Conservation (phyloP, 2,113 vertebrate species). For the Phainopepla nitens region DNA sequence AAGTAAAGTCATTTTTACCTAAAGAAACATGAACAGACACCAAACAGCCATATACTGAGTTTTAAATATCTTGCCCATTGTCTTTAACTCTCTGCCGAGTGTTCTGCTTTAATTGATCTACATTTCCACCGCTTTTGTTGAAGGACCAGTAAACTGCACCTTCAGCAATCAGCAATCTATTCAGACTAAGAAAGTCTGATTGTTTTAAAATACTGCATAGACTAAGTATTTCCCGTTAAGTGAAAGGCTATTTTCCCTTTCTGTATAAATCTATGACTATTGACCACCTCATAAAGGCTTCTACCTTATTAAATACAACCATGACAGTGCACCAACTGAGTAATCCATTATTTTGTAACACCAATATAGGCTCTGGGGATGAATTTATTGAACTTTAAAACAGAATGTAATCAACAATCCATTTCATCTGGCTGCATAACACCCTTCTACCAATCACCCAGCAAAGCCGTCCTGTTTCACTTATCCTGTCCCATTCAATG, state of each 20-base stretch:
- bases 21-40: not conserved
- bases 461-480: not conserved
- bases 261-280: conserved; percentile 36
- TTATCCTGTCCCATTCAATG: conserved; percentile 48
- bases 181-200: not conserved
- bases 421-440: conserved; percentile 37
- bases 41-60: not conserved
- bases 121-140: not conserved
- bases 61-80: not conserved
- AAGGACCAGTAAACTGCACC: not conserved
- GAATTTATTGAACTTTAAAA: conserved; percentile 57
- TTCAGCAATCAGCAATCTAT: not conserved
- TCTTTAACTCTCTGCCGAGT: not conserved
- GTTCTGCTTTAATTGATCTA: not conserved
- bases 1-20: not conserved
- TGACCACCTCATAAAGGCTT: conserved; percentile 34
- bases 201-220: conserved; percentile 24
- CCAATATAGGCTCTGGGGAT: not conserved
- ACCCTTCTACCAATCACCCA: conserved; percentile 29
- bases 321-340: not conserved
- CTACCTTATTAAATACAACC: conserved; percentile 29
- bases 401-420: conserved; percentile 46
- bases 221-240: not conserved
- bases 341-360: conserved; percentile 41
- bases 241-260: conserved; percentile 34